Percentiles rank a stretch among this genome's conserved stretches.
phyloP scores from a whole-genome alignment of 2,888 invertebrate species.

The Bellardia bayeri region DNA sequence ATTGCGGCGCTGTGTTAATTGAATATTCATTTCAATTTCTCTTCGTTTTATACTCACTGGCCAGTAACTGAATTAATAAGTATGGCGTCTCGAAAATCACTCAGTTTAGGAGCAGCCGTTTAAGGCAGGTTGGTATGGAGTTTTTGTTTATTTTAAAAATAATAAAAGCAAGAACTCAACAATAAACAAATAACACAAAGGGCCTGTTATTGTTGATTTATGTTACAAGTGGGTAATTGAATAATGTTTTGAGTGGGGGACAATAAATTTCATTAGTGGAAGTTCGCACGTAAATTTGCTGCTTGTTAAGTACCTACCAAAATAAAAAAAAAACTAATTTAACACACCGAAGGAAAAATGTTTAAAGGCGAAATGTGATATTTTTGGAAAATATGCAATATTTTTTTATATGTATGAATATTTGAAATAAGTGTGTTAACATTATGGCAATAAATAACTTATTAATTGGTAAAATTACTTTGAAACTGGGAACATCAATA shows the following conservation, averaged over 20 bases:
- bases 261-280: slow-evolving; percentile 81
- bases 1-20: slow-evolving; percentile 63
- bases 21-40: slow-evolving; percentile 40
- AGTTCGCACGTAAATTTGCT: slow-evolving; percentile 75
- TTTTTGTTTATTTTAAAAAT: slow-evolving; percentile 62
- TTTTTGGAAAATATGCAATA: background rate
- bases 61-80: slow-evolving; percentile 46
- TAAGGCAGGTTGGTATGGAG: slow-evolving; percentile 62
- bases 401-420: too few species aligned
- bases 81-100: slow-evolving; percentile 71
- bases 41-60: slow-evolving; percentile 15
- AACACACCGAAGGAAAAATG: slow-evolving; percentile 3
- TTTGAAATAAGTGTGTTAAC: too few species aligned
- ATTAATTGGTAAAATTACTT: too few species aligned
- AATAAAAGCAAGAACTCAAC: background rate
- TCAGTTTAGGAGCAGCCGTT: slow-evolving; percentile 65
- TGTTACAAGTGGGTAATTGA: slow-evolving; percentile 80
- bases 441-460: background rate
- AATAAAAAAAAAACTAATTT: background rate
- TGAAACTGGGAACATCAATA: too few species aligned
- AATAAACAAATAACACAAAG: slow-evolving; percentile 27
- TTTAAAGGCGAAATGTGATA: background rate
- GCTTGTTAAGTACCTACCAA: slow-evolving; percentile 41
- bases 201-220: slow-evolving; percentile 70
- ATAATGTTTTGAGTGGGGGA: slow-evolving; percentile 80